Base-by-base conservation (phyloP, 2,888 invertebrate genomes). In the Tipula confusa region DNA sequence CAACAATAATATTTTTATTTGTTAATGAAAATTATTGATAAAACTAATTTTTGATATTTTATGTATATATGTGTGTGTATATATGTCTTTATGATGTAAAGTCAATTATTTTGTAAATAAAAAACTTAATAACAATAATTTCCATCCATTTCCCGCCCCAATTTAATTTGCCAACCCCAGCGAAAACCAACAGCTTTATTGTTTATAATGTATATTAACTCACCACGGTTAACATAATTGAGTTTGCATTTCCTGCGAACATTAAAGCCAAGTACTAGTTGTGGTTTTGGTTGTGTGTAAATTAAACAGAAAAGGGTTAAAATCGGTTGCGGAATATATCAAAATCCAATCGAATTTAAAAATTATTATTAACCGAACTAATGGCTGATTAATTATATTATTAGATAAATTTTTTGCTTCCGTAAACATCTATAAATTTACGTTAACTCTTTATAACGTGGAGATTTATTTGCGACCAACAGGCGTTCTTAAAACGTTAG, bases 21-120 rank as follows among this genome's bases (percentile, higher is more conserved):
- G 24, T 64, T 64, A 64, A 64, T 18, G 64, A 64, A 64, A 64
- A 64, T 64, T 64, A 64, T 64, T 64, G 64, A 64, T 64, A 64
- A 64, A 64, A 64, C 64, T 64, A 64, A 64, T 9, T 64, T 64
- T 9, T 64, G 24, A 9, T 24, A 24, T 64, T 64, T 18, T 64
- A 15, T 15, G 6, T 24, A 64, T 33, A 33, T 24, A 64, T 64
- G 2, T n/a, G n/a, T n/a, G n/a, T n/a, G 43, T 43, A 43, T n/a
- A n/a, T 43, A 1, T 15, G 64, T n/a, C n/a, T n/a, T n/a, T 18
- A 64, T 24, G 64, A 9, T 64, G 64, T 24, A 24, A 11, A 64
- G 64, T 64, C 64, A 64, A 64, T 64, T 64, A 24, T 24, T 64
- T 7, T 64, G 24, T 36, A 43, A 15, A 43, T 15, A 3, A 24